A percentile compares a stretch with the other conserved stretches of the same genome.
Conservation (phyloP, 1,140 invertebrate genomes). For the Medauroidea extradentata region DNA sequence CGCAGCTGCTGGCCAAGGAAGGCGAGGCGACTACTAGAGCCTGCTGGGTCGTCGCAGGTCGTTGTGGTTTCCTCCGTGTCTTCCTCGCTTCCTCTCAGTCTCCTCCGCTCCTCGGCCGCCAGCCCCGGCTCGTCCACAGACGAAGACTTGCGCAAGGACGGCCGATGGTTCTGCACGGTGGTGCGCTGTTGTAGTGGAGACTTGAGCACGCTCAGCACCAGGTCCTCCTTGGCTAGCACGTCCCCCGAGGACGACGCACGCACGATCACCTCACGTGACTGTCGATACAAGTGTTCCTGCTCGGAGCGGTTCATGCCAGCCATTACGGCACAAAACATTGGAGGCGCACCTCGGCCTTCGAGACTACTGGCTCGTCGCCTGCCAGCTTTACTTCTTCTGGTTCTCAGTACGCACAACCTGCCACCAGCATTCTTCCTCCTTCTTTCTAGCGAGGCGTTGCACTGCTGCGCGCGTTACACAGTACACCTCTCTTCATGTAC, state of each 20-base stretch:
- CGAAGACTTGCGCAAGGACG: conserved; percentile 14
- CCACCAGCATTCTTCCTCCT: too few species aligned
- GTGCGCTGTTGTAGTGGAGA: conserved; percentile 46
- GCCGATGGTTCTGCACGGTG: conserved; percentile 13
- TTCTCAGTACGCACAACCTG: too few species aligned
- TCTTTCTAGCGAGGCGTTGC: too few species aligned
- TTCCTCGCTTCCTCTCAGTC: not conserved
- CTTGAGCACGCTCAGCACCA: conserved; percentile 56
- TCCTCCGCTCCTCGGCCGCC: not conserved
- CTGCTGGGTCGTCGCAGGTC: not conserved
- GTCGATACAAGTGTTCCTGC: conserved; percentile 55
- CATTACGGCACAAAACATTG: not conserved
- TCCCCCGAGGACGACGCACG: not conserved
- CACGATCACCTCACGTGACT: conserved; percentile 53
- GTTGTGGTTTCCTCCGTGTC: not conserved
- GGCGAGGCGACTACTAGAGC: conserved; percentile 15
- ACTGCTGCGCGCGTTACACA: too few species aligned
- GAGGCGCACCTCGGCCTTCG: not conserved
- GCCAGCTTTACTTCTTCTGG: too few species aligned
- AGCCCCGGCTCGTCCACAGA: not conserved
- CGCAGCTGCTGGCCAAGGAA: conserved; percentile 43
- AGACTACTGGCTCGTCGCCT: not conserved
- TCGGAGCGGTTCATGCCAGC: conserved; percentile 56
- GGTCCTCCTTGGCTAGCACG: conserved; percentile 41
- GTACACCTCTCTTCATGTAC: too few species aligned